These are phyloP conservation scores for Hyperoodon ampullatus DNA, from an alignment of 2,113 vertebrate species.

Conservation along the genomic window DNA sequence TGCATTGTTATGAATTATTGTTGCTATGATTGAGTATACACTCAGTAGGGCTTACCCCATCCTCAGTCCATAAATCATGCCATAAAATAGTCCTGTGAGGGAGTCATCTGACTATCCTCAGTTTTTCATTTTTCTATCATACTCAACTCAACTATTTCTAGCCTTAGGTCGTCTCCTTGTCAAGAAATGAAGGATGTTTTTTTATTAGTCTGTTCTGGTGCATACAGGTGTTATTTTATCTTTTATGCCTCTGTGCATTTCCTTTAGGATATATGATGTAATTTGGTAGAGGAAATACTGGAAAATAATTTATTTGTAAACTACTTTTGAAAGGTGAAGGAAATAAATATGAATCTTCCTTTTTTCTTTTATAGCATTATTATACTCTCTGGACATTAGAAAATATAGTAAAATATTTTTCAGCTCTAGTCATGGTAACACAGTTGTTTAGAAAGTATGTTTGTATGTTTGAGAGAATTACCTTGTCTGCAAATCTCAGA, in stretches of 20 bases:
- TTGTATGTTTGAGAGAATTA: neutral
- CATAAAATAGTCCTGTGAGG: slow-evolving; percentile 30
- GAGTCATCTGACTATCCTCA: neutral
- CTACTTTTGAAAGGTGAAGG: slow-evolving; percentile 45
- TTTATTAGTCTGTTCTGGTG: slow-evolving; percentile 66
- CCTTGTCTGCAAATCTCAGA: neutral
- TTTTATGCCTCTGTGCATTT: slow-evolving; percentile 37
- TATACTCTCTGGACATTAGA: slow-evolving; percentile 33
- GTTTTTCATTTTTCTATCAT: slow-evolving; percentile 52
- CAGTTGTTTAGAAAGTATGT: neutral
- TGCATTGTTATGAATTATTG: neutral
- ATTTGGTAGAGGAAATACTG: neutral
- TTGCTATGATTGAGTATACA: neutral
- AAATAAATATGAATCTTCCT: slow-evolving; percentile 64
- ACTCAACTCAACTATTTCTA: slow-evolving; percentile 50
- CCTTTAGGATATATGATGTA: slow-evolving; percentile 55
- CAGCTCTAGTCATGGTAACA: neutral
- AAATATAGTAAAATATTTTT: slow-evolving; percentile 42
- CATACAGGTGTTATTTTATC: slow-evolving; percentile 65
- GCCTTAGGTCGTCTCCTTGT: slow-evolving; percentile 44
- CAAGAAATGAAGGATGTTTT: slow-evolving; percentile 33
- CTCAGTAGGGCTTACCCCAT: neutral
- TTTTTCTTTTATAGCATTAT: neutral
- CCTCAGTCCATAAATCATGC: slow-evolving; percentile 47
- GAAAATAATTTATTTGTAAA: slow-evolving; percentile 72